These are phyloP conservation scores for Arge pagana DNA, from an alignment of 2,888 invertebrate species.

Conservation along the genomic window DNA sequence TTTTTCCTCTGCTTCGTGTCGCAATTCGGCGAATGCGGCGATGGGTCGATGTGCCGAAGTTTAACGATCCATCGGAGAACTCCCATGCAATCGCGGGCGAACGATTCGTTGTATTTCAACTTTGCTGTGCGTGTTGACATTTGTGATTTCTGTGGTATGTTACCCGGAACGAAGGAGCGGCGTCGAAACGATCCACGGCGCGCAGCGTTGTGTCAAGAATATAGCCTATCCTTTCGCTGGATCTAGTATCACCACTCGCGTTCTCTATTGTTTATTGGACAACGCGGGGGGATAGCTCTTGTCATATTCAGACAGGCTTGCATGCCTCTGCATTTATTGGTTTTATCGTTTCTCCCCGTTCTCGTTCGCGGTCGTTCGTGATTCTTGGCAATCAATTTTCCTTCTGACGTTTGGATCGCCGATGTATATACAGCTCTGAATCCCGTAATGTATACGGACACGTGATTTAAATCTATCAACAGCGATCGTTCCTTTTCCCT, in stretches of 20 bases:
- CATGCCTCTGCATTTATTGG: slow-evolving; percentile 25
- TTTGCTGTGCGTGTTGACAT: slow-evolving; percentile 11
- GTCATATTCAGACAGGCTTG: slow-evolving; percentile 24
- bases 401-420: slow-evolving; percentile 3
- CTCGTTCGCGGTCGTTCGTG: slow-evolving; percentile 7
- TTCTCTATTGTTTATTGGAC: slow-evolving; percentile 28
- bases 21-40: slow-evolving; percentile 4
- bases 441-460: too few relatives aligned
- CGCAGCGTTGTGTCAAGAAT: slow-evolving; percentile 17
- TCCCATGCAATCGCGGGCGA: too few relatives aligned
- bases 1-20: not conserved
- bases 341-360: slow-evolving; percentile 21
- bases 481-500: too few relatives aligned
- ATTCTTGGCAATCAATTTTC: slow-evolving; percentile 9
- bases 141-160: slow-evolving; percentile 5
- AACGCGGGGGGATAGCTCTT: slow-evolving; percentile 16
- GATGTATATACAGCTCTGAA: too few relatives aligned
- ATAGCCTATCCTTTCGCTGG: slow-evolving; percentile 9
- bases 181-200: slow-evolving; percentile 7
- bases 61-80: slow-evolving; percentile 4
- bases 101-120: too few relatives aligned
- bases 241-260: slow-evolving; percentile 8
- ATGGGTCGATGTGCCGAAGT: not conserved
- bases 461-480: too few relatives aligned
- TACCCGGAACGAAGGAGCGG: slow-evolving; percentile 1